These are phyloP conservation scores for Pseudobourletiella spinata DNA, from an alignment of 1,140 invertebrate species.

Conservation along the genomic window DNA sequence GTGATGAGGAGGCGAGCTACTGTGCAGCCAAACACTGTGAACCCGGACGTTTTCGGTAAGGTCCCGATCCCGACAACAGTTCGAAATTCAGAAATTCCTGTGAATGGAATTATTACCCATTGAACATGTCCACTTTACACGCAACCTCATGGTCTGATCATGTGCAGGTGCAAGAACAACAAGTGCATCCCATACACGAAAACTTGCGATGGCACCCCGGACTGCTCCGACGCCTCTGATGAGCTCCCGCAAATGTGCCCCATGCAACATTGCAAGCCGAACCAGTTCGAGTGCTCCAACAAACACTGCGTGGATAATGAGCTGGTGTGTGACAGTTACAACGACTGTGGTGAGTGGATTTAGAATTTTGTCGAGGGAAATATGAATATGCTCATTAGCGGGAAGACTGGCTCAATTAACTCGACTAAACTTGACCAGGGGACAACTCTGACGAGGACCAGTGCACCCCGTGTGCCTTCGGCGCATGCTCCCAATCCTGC, in stretches of 20 bases:
- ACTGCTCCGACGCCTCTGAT: constrained; percentile 56
- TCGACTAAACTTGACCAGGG: too few relatives aligned
- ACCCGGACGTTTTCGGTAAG: constrained; percentile 38
- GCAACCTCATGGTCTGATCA: not conserved
- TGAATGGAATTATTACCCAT: too few relatives aligned
- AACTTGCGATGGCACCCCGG: constrained; percentile 54
- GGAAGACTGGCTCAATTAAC: too few relatives aligned
- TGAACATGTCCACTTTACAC: not conserved
- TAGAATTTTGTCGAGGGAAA: too few relatives aligned
- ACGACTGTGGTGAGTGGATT: constrained; percentile 1
- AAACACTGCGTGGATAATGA: constrained; percentile 57
- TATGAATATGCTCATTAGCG: too few relatives aligned
- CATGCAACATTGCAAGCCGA: constrained; percentile 25
- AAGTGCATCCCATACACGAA: constrained; percentile 43
- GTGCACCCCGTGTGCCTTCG: constrained; percentile 51
- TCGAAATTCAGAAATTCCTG: too few relatives aligned
- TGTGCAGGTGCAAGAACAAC: constrained; percentile 44
- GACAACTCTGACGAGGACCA: constrained; percentile 25
- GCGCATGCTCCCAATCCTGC: constrained; percentile 65
- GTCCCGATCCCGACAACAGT: too few relatives aligned
- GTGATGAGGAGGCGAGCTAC: constrained; percentile 47
- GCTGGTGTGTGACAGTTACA: constrained; percentile 46
- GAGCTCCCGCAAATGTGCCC: constrained; percentile 44
- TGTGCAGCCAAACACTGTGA: constrained; percentile 40
- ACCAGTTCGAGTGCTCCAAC: constrained; percentile 55